Evolutionary conservation across 1,140 invertebrate species (phyloP), one percentile per base, ranked within the genome.

Genomic region (Pentalonia nigronervosa): DNA sequence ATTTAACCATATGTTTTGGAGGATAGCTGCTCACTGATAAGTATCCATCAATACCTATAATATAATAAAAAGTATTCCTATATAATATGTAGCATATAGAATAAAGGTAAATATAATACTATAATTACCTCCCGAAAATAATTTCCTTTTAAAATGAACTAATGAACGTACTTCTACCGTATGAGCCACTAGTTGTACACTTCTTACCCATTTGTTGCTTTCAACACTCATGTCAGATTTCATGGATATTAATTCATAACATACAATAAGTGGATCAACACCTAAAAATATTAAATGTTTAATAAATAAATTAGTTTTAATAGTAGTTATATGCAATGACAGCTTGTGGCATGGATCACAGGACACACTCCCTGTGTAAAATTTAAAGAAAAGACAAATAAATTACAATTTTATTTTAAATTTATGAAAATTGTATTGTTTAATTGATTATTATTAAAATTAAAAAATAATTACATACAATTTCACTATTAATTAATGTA

Each of bases 131-230:
- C 97, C 97, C 7, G 98, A 98, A 94, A 97, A 96, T 45, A 99
- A 95, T 94, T 96, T 96, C 6, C 96, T 96, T 48, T 96, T 95
- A 94, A 96, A 95, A 48, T 97, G 95, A 8, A 96, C 95, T 53
- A 99, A 95, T 17, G 97, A 96, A 94, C 97, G 96, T 0, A 99
- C 97, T 95, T 98, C 98, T 95, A 99, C 98, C 45, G 97, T 96
- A 95, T 99, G 98, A 53, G 98, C 96, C 94, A 96, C 96, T 93
- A 97, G 96, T 94, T 98, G 97, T 20, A 97, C 96, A 93, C 97
- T 97, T 95, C 97, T 97, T 0, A 98, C 97, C 98, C 98, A 99
- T 81, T 97, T 53, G 50, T 45, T 87, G 94, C 94, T 94, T 92
- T 94, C 94, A 94, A 94, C 91, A 94, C 94, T 90, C 94, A 94